Percentiles rank a stretch among this genome's conserved stretches.
Conservation (phyloP, 2,113 vertebrate genomes). For the Lates calcarifer region DNA sequence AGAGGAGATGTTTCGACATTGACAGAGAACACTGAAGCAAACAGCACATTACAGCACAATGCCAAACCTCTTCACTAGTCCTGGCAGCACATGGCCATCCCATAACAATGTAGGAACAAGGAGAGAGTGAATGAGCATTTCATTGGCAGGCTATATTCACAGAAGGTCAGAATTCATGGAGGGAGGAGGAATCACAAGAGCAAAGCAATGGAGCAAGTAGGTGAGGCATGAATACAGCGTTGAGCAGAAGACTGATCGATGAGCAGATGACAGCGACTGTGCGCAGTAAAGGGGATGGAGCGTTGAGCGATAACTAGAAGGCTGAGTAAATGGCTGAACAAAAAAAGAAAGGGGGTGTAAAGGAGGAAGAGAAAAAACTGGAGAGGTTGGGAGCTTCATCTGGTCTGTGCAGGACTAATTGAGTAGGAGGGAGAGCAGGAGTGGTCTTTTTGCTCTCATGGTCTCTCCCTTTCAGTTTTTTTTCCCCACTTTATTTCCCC, state of each 20-base stretch:
- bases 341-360: slow-evolving; percentile 56
- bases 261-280: slow-evolving; percentile 52
- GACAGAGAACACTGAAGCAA: slow-evolving; percentile 79
- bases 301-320: slow-evolving; percentile 78
- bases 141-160: slow-evolving; percentile 70
- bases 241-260: slow-evolving; percentile 72
- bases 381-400: slow-evolving; percentile 71
- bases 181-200: slow-evolving; percentile 65
- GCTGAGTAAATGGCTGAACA: slow-evolving; percentile 74
- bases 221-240: slow-evolving; percentile 52
- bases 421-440: slow-evolving; percentile 71
- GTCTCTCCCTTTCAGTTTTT: slow-evolving; percentile 64
- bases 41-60: slow-evolving; percentile 79
- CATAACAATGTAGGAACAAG: slow-evolving; percentile 70
- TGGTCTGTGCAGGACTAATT: slow-evolving; percentile 73
- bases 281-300: slow-evolving; percentile 54
- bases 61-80: slow-evolving; percentile 80
- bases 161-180: slow-evolving; percentile 82
- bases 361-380: slow-evolving; percentile 58
- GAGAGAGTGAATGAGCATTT: slow-evolving; percentile 74
- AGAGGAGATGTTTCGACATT: slow-evolving; percentile 75
- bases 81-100: slow-evolving; percentile 78
- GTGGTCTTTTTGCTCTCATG: slow-evolving; percentile 71
- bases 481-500: slow-evolving; percentile 61
- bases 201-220: slow-evolving; percentile 68